These are phyloP conservation scores for Cathartes aura DNA, from an alignment of 2,113 vertebrate species.

Conservation along the genomic window DNA sequence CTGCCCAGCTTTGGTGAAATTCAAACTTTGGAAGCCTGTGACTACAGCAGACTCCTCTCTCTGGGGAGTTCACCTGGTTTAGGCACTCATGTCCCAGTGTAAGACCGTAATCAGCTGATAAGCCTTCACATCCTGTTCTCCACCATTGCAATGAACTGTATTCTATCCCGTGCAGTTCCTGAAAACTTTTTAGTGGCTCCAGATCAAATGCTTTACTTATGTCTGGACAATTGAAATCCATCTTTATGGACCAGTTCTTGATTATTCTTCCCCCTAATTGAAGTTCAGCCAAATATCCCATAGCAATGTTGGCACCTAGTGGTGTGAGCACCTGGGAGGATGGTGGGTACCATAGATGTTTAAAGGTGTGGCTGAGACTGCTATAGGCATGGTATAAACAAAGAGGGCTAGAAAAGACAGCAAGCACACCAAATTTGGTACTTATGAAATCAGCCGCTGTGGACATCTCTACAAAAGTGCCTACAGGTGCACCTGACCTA, in stretches of 20 bases:
- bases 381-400: background rate
- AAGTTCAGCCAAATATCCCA: background rate
- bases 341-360: fast-evolving
- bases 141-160: background rate
- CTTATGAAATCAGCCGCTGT: background rate
- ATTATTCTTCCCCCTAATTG: background rate
- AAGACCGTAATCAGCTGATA: background rate
- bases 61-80: background rate
- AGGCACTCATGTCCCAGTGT: background rate
- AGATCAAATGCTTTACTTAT: background rate
- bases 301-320: background rate
- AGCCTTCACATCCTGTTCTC: background rate
- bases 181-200: background rate
- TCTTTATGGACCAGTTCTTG: background rate
- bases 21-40: background rate
- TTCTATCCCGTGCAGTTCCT: background rate
- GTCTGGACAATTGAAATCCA: background rate
- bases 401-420: background rate
- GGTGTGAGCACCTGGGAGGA: background rate
- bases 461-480: background rate
- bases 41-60: background rate
- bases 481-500: background rate
- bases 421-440: background rate
- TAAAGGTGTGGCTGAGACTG: background rate
- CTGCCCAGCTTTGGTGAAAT: background rate